A percentile compares a stretch with the other conserved stretches of the same genome.
These are phyloP conservation scores for Struthidea cinerea DNA, from an alignment of 2,113 vertebrate genomes.

Conservation along the genomic window DNA sequence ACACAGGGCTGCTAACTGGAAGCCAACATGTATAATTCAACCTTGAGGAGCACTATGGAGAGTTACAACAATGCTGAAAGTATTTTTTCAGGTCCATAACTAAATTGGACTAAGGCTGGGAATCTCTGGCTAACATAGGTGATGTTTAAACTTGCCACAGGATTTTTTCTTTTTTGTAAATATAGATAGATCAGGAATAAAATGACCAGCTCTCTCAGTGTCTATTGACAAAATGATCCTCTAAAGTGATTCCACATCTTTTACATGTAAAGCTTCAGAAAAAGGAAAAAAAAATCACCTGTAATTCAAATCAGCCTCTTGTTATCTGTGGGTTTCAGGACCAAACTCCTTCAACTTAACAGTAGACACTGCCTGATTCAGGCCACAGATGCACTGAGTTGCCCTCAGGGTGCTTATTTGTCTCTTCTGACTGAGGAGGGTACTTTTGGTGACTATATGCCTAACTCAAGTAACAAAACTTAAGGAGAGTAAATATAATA, in stretches of 20 bases:
- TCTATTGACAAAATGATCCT: not conserved
- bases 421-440: not conserved
- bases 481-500: not conserved
- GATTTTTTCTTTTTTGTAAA: not conserved
- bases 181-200: not conserved
- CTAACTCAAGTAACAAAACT: not conserved
- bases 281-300: not conserved
- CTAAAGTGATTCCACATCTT: not conserved
- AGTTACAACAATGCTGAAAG: not conserved
- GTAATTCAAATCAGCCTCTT: not conserved
- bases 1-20: not conserved
- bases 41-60: not conserved
- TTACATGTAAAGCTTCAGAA: not conserved
- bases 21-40: not conserved
- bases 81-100: not conserved
- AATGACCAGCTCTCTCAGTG: not conserved
- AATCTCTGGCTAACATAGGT: not conserved
- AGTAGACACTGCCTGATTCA: not conserved
- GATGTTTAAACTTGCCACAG: not conserved
- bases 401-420: not conserved
- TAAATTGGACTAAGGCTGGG: not conserved
- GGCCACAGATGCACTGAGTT: not conserved
- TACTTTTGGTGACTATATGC: not conserved
- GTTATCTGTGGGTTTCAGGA: not conserved
- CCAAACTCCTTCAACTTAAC: not conserved